These are phyloP conservation scores for Hirtodrosophila trivittata DNA, from an alignment of 2,888 invertebrate species.

Conservation along the genomic window DNA sequence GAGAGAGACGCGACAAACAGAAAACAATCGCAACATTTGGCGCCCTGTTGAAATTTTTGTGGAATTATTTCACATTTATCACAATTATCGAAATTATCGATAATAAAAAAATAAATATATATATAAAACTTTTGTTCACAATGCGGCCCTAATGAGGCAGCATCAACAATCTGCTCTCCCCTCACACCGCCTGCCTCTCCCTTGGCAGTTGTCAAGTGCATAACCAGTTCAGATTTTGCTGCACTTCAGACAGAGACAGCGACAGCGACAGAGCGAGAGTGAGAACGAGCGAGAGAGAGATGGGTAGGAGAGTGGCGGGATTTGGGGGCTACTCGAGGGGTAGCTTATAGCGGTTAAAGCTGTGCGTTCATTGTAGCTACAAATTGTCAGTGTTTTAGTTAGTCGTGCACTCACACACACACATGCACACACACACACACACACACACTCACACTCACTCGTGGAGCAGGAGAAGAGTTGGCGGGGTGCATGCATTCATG, in stretches of 20 bases:
- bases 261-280: constrained; percentile 9
- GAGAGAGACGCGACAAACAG: not conserved
- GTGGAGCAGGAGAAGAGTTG: constrained; percentile 32
- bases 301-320: too few relatives aligned
- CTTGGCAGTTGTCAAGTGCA: constrained; percentile 51
- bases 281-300: not conserved
- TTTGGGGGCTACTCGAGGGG: too few relatives aligned
- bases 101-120: constrained; percentile 1
- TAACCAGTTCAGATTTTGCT: constrained; percentile 56
- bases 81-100: not conserved
- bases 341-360: constrained; percentile 36
- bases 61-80: not conserved
- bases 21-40: not conserved
- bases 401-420: constrained; percentile 61
- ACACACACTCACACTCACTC: constrained; percentile 10
- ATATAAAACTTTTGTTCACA: constrained; percentile 16
- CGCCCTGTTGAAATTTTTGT: constrained; percentile 17
- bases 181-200: not conserved
- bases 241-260: constrained; percentile 30
- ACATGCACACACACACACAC: constrained; percentile 15
- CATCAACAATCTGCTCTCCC: constrained; percentile 36
- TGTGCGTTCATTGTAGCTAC: constrained; percentile 46
- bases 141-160: constrained; percentile 54
- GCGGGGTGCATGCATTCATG: constrained; percentile 74
- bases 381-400: constrained; percentile 77